Base-by-base conservation (phyloP, 2,888 invertebrate species). In the Trachelus troglodyta region DNA sequence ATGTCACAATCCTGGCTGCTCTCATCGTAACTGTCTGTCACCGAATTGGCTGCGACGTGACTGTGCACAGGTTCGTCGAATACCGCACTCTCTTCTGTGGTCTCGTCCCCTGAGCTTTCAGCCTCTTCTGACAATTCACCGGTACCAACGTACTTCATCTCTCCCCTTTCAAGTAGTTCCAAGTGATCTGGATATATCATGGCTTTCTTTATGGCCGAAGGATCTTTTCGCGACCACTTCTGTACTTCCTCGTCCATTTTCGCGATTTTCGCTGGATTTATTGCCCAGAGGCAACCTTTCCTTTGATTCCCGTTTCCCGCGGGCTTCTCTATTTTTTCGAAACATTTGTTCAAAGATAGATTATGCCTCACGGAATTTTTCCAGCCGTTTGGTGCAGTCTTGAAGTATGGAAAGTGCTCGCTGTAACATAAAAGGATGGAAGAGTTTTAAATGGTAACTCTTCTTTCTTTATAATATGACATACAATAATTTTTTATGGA, bases 231-330 rank as follows among this genome's bases (percentile, higher is more conserved):
- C 34, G 98, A 97, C 98, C 98, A 99, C 90, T 99, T 99, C 87
- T 97, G 97, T 76, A 99, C 98, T 92, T 99, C 99, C 90, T 98
- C 98, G 87, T 99, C 98, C 98, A 99, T 98, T 93, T 99, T 99
- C 31, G 95, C 94, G 69, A 98, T 95, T 92, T 98, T 98, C 23
- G 96, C 95, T 0, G 98, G 98, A 92, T 98, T 98, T 95, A 99
- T 97, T 12, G 98, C 98, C 99, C 99, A 99, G 85, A 99, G 93
- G 88, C 98, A 99, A 31, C 97, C 96, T 92, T 96, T 96, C 83
- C 97, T 94, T 92, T 97, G 97, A 87, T 95, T 95, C 37, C 96
- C 96, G 91, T 96, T 97, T 74, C 96, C 95, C 0, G 96, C 96
- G 0, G 98, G 98, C 87, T 98, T 97, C 89, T 99, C 98, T 82